Percentiles rank a stretch among this genome's conserved stretches.
Evolutionary conservation across 64 coral and sea anemone genomes (phyloP).

Genomic region (Stichodactyla mertensii): DNA sequence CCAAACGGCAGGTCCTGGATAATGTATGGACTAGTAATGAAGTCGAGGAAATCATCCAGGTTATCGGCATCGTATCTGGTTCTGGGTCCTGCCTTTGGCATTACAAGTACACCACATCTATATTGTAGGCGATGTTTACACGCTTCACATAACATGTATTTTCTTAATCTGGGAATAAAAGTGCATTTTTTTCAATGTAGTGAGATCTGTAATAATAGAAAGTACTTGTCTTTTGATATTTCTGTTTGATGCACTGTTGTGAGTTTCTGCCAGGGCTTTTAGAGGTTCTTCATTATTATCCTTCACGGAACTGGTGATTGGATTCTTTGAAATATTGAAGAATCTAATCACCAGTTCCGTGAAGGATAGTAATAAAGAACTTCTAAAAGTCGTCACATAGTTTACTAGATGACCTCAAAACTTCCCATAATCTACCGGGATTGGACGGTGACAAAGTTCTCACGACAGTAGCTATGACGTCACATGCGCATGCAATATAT

Average conservation of each 20-base stretch:
- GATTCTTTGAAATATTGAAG: too few relatives aligned
- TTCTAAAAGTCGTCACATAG: neutral
- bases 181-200: neutral
- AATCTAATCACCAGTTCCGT: too few relatives aligned
- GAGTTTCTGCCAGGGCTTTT: neutral
- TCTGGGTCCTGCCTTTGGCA: neutral
- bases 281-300: neutral
- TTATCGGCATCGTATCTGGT: too few relatives aligned
- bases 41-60: too few relatives aligned
- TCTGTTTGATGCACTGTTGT: too few relatives aligned
- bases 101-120: neutral
- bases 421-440: conserved; percentile 20
- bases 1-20: too few relatives aligned
- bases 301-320: neutral
- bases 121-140: neutral
- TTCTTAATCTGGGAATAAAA: conserved; percentile 9
- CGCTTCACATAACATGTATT: conserved; percentile 12
- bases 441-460: conserved; percentile 18
- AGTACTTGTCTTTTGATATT: too few relatives aligned
- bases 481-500: neutral
- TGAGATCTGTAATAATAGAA: too few relatives aligned
- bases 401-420: neutral
- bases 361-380: too few relatives aligned
- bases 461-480: conserved; percentile 1
- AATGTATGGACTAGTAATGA: too few relatives aligned